Evolutionary conservation across 2,113 vertebrate species (phyloP), one percentile per base, ranked within the genome.

Genomic region (Morone saxatilis): DNA sequence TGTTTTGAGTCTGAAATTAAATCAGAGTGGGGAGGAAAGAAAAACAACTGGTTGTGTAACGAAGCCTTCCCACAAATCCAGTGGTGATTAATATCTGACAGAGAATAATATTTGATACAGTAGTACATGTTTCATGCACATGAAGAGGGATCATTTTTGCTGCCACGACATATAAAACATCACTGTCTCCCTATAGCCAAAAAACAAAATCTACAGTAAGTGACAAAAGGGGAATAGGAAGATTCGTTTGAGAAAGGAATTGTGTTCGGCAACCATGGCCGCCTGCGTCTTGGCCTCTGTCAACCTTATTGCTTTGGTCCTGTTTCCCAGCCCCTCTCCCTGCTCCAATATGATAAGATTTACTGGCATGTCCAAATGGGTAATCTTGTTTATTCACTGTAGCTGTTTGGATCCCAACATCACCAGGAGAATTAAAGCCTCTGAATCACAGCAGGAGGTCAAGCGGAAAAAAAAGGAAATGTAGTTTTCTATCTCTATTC

Each of bases 361-460:
- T 94, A 92, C 91, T 89, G 82, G 90, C 89, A 90, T 95, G 94
- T 93, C 89, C 91, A 90, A 93, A 90, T 88, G 88, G 79, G 81
- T 94, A 94, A 94, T 93, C 95, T 93, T 94, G 92, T 96, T 95
- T 94, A 93, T 95, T 94, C 90, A 90, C 88, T 94, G 90, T 93
- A 93, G 93, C 89, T 91, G 85, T 92, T 92, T 93, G 91, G 92
- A 93, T 93, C 87, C 86, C 79, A 81, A 91, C 93, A 92, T 92
- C 91, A 93, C 87, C 82, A 45, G 76, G 85, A 93, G 92, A 95
- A 94, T 93, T 93, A 93, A 93, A 92, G 84, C 76, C 72, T 78
- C 87, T 66, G 86, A 86, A 87, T 93, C 92, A 86, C 93, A 86
- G 83, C 68, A 76, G 91, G 90, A 91, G 91, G 91, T 92, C 84